Evolutionary conservation across 2,888 invertebrate species (phyloP), one percentile per base, ranked within the genome.

Genomic region (Orgyia antiqua): DNA sequence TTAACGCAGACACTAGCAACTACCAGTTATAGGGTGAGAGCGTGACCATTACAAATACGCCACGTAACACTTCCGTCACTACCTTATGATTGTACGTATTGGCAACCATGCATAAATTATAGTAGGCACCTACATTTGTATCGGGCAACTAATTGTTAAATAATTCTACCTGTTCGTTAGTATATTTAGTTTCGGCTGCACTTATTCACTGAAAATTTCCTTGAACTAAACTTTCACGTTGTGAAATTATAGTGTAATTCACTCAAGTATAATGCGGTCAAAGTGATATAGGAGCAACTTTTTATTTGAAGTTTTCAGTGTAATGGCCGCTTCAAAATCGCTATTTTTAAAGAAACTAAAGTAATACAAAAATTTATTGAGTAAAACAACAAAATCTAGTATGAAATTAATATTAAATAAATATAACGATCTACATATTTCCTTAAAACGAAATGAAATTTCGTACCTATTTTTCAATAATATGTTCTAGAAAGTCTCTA

Each of bases 321-420:
- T 54, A 37, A 28, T 29, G 45, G 40, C 45, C 39, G 52, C 59
- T 53, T 58, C 57, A 48, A 64, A 64, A 66, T 58, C 59, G 56
- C 61, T 9, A 20, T n/a, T 18, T 13, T 30, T 18, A 37, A 33
- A 26, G n/a, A n/a, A n/a, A n/a, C n/a, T n/a, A n/a, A n/a, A n/a
- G n/a, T n/a, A n/a, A n/a, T n/a, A n/a, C n/a, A n/a, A n/a, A n/a
- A n/a, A n/a, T n/a, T n/a, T n/a, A n/a, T n/a, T n/a, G n/a, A n/a
- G n/a, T n/a, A n/a, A n/a, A n/a, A n/a, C n/a, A n/a, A n/a, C n/a
- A n/a, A n/a, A n/a, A n/a, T n/a, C n/a, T n/a, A n/a, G n/a, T n/a
- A n/a, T n/a, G n/a, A n/a, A n/a, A n/a, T n/a, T n/a, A n/a, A n/a
- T n/a, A n/a, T n/a, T n/a, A n/a, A n/a, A n/a, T n/a, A n/a, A n/a